phyloP scores from a whole-genome alignment of 2,113 vertebrate species.

The Phycodurus eques region DNA sequence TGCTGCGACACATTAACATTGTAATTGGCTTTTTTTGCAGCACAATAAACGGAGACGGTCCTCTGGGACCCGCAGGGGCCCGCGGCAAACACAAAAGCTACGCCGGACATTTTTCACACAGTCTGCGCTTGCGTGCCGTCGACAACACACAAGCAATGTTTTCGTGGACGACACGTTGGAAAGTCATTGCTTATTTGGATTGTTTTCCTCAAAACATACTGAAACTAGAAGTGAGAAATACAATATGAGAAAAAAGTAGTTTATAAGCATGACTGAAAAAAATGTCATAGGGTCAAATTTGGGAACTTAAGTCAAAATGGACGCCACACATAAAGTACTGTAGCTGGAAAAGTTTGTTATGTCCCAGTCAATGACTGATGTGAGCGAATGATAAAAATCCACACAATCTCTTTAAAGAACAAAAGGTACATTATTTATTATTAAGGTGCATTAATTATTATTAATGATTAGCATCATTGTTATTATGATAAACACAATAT shows the following conservation, averaged over 20 bases:
- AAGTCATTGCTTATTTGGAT: neutral
- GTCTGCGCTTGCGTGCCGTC: conserved; percentile 36
- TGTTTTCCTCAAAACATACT: neutral
- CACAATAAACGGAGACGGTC: conserved; percentile 61
- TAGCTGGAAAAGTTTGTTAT: neutral
- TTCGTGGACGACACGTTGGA: neutral
- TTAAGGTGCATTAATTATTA: too few species aligned
- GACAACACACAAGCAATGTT: conserved; percentile 40
- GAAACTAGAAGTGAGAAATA: neutral
- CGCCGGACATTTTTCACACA: conserved; percentile 77
- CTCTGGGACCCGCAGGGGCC: conserved; percentile 57
- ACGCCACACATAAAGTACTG: neutral
- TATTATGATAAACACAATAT: too few species aligned
- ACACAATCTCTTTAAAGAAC: too few species aligned
- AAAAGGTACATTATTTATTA: too few species aligned
- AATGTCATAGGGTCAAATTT: neutral
- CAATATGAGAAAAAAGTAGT: neutral
- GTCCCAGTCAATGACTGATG: neutral
- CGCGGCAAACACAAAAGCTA: conserved; percentile 58
- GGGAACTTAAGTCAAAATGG: neutral
- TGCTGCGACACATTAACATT: conserved; percentile 89
- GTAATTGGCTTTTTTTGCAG: conserved; percentile 87
- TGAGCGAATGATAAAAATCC: neutral
- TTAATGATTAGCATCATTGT: too few species aligned
- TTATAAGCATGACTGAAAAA: neutral